Base-by-base conservation (phyloP, 2,888 invertebrate species). In the Lithophane leautieri region DNA sequence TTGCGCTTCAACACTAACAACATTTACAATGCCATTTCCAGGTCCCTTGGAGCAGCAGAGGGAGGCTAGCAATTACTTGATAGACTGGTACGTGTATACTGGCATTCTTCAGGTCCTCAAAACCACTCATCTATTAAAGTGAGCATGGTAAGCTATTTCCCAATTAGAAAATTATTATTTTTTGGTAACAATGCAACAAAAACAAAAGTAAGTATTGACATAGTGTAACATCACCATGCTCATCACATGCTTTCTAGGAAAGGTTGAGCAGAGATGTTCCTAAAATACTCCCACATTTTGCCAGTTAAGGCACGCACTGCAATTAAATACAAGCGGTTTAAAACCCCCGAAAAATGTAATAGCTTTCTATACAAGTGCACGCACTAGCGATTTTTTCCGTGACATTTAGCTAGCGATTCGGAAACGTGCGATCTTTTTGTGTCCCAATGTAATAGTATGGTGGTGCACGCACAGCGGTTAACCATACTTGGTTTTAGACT, bases 121-220 rank as follows among this genome's bases (percentile, higher is more conserved):
- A 34, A 22, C 50, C 2, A 19, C 19, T 34, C 28, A 22, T 34
- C 34, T n/a, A 4, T 66, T 9, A 47, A 7, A 28, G 8, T 19
- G 22, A 65, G 16, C 16, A 67, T 67, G 66, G 66, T 67, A 52
- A 67, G 66, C 16, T 52, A 16, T 66, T 34, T 6, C 16, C 8
- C 9, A 16, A 9, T 22, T 34, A 22, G 28, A 14, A 11, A 42
- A 44, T 25, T 65, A 1, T 19, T 6, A 6, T 44, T 19, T n/a
- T 25, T 6, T 63, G 4, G 40, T 63, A n/a, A 11, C 19, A 42
- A 42, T 63, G 44, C n/a, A 44, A 63, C 9, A 19, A 44, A 44
- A 25, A 25, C 11, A 19, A 19, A 25, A 25, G 44, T 25, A 25
- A n/a, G n/a, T 12, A 63, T 16, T 63, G 19, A 4, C 11, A 63